Evolutionary conservation across 2,113 vertebrate species (phyloP).

Genomic region (Malurus melanocephalus): DNA sequence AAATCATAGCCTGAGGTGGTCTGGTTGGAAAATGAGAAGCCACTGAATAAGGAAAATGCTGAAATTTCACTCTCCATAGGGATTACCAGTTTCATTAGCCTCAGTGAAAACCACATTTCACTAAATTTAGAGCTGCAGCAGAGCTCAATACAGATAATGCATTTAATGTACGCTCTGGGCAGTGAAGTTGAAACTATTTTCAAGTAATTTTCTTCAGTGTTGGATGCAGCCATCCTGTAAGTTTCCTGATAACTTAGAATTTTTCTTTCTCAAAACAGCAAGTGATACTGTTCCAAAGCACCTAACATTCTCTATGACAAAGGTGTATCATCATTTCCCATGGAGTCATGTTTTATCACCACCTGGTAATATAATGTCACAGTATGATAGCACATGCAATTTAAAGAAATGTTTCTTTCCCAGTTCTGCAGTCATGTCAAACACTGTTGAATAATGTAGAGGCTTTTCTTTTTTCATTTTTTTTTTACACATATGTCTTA

Average conservation of each 20-base stretch:
- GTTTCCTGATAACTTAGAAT: constrained; percentile 34
- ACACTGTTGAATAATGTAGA: neutral
- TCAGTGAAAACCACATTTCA: constrained; percentile 57
- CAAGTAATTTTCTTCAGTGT: constrained; percentile 56
- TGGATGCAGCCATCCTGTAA: constrained; percentile 41
- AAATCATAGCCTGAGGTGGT: constrained; percentile 21
- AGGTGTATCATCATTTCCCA: neutral
- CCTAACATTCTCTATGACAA: neutral
- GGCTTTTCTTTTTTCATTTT: neutral
- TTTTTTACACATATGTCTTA: neutral
- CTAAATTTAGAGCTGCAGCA: constrained; percentile 57
- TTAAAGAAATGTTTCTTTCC: neutral
- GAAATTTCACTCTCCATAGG: constrained; percentile 46
- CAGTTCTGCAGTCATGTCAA: neutral
- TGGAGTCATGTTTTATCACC: neutral
- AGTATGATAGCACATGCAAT: neutral
- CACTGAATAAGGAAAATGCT: constrained; percentile 46
- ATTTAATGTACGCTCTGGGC: constrained; percentile 60
- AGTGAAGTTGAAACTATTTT: constrained; percentile 65
- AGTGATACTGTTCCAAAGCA: constrained; percentile 11
- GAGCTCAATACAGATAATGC: constrained; percentile 50
- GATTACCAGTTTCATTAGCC: constrained; percentile 56
- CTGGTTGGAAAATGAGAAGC: constrained; percentile 23
- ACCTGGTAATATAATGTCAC: neutral
- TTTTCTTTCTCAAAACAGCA: constrained; percentile 35